Evolutionary conservation across 2,888 invertebrate genomes (phyloP), one percentile per base, ranked within the genome.

Genomic region (Aproaerema taeniolella): DNA sequence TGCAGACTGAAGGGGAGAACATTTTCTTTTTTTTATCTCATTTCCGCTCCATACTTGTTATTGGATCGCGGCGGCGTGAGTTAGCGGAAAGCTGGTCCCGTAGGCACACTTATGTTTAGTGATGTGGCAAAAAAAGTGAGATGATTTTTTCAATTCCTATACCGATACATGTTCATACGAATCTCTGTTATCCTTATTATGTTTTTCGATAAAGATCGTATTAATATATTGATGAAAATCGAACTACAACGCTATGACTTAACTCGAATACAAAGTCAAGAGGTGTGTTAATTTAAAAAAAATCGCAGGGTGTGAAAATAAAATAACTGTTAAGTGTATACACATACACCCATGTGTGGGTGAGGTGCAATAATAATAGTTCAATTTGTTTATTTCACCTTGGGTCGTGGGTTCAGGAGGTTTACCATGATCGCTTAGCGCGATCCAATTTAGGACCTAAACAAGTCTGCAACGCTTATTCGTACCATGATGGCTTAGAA

Each of bases 31-130:
- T 25, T 14, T 6, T 30, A 30, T 20, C 26, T 29, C 28, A 38
- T 30, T 38, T 14, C 29, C 34, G 17, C 24, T 37, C 14, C 16
- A 31, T 28, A 10, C 15, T 37, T 25, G 25, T 34, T 34, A 34
- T 34, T 34, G 34, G 34, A 34, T 26, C n/a, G n/a, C n/a, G 13
- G 34, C 15, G 14, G 26, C 34, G 34, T 34, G 34, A 34, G 34
- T 26, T 34, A 34, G 34, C 25, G 14, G 34, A 34, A 34, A 34
- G 25, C 14, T 34, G 24, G 14, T 26, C 34, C 15, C 26, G 24
- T 8, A 13, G 25, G 34, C 26, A 25, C 10, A 25, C 24, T 33
- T n/a, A 12, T 12, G 32, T 25, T 5, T 13, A 25, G 26, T 14
- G 30, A 14, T 30, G 26, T 5, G 26, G 8, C 8, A 20, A 20